Conservation (phyloP, 2,888 invertebrate genomes). For the Nycteola revayana region DNA sequence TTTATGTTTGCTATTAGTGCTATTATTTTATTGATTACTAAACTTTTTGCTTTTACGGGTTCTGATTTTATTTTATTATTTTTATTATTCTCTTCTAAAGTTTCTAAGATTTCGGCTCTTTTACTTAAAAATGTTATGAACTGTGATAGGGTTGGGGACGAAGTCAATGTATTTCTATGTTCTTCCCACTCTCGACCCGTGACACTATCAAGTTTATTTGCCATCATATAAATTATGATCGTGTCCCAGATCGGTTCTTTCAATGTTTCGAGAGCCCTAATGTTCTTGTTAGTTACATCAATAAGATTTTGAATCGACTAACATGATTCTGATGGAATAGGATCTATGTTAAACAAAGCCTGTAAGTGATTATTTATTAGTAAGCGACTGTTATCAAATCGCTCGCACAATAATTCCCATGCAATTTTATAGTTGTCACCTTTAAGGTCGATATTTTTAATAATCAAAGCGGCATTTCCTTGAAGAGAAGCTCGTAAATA, state of each 20-base stretch:
- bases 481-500: constrained; percentile 3
- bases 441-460: constrained; percentile 3
- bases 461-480: neutral
- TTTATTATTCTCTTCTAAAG: neutral
- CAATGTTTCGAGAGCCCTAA: constrained; percentile 10
- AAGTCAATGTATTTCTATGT: neutral
- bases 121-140: constrained; percentile 1
- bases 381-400: constrained; percentile 6
- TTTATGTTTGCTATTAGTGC: neutral
- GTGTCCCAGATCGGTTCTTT: constrained; percentile 10
- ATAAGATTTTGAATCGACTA: neutral
- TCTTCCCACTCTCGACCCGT: constrained; percentile 9
- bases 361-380: constrained; percentile 6
- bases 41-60: neutral
- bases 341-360: neutral
- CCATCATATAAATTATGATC: constrained; percentile 9
- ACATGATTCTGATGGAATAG: neutral
- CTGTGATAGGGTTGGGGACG: neutral
- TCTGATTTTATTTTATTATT: neutral
- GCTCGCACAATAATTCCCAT: constrained; percentile 6
- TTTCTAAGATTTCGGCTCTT: neutral
- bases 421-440: constrained; percentile 3
- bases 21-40: neutral
- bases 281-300: constrained; percentile 6
- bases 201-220: constrained; percentile 5